A percentile compares a stretch with the other conserved stretches of the same genome.
Evolutionary conservation across 1,140 invertebrate genomes (phyloP).

Genomic region (Streblospio benedicti): DNA sequence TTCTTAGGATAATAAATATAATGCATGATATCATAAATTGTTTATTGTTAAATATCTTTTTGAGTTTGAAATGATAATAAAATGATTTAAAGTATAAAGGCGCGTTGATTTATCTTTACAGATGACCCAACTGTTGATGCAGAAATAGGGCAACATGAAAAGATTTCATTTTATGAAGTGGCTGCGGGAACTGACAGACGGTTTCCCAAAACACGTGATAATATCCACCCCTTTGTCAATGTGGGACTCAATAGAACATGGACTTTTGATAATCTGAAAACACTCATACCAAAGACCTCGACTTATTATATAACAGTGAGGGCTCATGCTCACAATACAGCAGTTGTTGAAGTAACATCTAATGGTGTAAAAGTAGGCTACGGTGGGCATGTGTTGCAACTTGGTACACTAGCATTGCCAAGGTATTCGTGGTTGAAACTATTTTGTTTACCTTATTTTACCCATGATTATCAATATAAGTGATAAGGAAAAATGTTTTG

Average conservation of each 20-base stretch:
- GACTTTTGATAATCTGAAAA: conserved; percentile 28
- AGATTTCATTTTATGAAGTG: conserved; percentile 28
- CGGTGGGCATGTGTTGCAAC: conserved; percentile 21
- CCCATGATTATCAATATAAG: not conserved
- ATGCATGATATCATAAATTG: too few species aligned
- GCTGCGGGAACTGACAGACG: conserved; percentile 32
- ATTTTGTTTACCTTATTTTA: not conserved
- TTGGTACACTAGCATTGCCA: not conserved
- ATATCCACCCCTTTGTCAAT: conserved; percentile 29
- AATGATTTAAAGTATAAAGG: too few species aligned
- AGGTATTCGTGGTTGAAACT: not conserved
- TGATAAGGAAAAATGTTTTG: not conserved
- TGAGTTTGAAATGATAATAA: too few species aligned
- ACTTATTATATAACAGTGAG: conserved; percentile 33
- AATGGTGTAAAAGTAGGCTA: conserved; percentile 32
- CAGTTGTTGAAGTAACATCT: conserved; percentile 26
- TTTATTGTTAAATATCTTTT: too few species aligned
- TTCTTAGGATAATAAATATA: too few species aligned
- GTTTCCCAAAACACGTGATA: conserved; percentile 29
- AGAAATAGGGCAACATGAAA: conserved; percentile 14
- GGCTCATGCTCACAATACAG: conserved; percentile 24
- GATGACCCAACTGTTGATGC: not conserved
- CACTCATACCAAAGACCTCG: conserved; percentile 21
- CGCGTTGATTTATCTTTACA: not conserved
- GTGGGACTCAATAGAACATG: conserved; percentile 26